Conservation (phyloP, 1,140 invertebrate genomes). For the Hyles vespertilio region DNA sequence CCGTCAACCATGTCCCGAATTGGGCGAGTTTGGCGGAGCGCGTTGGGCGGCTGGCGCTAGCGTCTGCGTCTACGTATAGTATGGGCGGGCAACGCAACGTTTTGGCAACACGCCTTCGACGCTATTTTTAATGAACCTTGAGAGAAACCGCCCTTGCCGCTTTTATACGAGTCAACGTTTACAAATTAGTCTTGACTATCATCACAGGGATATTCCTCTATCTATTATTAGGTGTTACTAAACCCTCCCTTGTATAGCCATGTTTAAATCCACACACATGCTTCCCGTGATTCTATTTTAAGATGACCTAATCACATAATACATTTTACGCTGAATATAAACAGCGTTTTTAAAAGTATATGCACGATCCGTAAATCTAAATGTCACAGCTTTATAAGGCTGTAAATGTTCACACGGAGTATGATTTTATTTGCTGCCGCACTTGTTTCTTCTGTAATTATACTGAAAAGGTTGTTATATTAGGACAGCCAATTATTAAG, state of each 20-base stretch:
- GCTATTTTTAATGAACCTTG: slow-evolving; percentile 73
- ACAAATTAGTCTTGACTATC: slow-evolving; percentile 24
- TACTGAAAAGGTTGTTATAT: too few relatives aligned
- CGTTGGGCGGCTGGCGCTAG: slow-evolving; percentile 24
- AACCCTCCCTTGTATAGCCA: slow-evolving; percentile 25
- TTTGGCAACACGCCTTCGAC: slow-evolving; percentile 61
- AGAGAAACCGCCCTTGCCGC: slow-evolving; percentile 68
- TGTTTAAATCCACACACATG: slow-evolving; percentile 19
- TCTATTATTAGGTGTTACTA: slow-evolving; percentile 28
- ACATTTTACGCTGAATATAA: slow-evolving; percentile 36
- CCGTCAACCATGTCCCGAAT: slow-evolving; percentile 36
- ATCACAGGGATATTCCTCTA: slow-evolving; percentile 29
- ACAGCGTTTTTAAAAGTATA: slow-evolving; percentile 12
- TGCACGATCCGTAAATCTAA: too few relatives aligned
- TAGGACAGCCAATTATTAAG: too few relatives aligned
- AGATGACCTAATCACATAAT: slow-evolving; percentile 37
- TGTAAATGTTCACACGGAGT: too few relatives aligned
- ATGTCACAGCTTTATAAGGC: too few relatives aligned
- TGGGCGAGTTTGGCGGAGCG: slow-evolving; percentile 39
- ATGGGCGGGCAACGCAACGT: slow-evolving; percentile 56
- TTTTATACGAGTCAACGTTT: slow-evolving; percentile 49
- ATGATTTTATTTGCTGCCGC: too few relatives aligned
- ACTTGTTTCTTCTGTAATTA: too few relatives aligned
- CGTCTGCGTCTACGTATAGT: slow-evolving; percentile 44
- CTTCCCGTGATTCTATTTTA: slow-evolving; percentile 36